These are phyloP conservation scores for Pantala flavescens DNA, from an alignment of 1,140 invertebrate species.

Conservation along the genomic window DNA sequence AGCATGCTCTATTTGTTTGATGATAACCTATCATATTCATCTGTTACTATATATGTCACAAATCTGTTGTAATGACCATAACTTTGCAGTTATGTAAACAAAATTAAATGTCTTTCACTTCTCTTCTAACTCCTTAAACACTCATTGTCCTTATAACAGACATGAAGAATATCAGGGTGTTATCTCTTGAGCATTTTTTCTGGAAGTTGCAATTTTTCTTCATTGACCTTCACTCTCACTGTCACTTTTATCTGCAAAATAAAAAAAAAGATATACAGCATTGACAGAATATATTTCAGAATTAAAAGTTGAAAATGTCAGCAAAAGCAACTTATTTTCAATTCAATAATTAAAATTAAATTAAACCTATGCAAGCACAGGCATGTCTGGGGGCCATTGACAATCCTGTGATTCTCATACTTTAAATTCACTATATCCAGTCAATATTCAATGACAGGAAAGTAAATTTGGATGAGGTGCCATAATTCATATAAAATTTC, in stretches of 20 bases:
- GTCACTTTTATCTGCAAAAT: conserved; percentile 75
- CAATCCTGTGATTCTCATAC: not conserved
- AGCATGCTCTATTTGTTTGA: not conserved
- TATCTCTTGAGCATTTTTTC: conserved; percentile 14
- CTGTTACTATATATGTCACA: not conserved
- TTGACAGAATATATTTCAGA: not conserved
- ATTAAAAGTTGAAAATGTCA: not conserved
- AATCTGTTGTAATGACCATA: not conserved
- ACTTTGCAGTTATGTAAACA: not conserved
- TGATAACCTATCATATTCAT: not conserved
- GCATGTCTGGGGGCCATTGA: not conserved
- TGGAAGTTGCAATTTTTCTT: conserved; percentile 24
- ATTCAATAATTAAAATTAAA: conserved; percentile 13
- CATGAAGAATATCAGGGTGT: not conserved
- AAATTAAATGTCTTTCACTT: not conserved
- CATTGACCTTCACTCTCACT: conserved; percentile 83
- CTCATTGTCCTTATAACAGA: not conserved
- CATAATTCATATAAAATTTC: too few relatives aligned
- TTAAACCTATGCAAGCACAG: not conserved
- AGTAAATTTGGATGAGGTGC: too few relatives aligned
- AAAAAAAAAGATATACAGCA: conserved; percentile 23
- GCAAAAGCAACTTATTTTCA: not conserved
- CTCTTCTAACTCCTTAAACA: not conserved
- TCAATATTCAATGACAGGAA: conserved; percentile 17
- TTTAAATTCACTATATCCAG: not conserved